These are phyloP conservation scores for Blastobasis adustella DNA, from an alignment of 2,888 invertebrate species.

Conservation along the genomic window DNA sequence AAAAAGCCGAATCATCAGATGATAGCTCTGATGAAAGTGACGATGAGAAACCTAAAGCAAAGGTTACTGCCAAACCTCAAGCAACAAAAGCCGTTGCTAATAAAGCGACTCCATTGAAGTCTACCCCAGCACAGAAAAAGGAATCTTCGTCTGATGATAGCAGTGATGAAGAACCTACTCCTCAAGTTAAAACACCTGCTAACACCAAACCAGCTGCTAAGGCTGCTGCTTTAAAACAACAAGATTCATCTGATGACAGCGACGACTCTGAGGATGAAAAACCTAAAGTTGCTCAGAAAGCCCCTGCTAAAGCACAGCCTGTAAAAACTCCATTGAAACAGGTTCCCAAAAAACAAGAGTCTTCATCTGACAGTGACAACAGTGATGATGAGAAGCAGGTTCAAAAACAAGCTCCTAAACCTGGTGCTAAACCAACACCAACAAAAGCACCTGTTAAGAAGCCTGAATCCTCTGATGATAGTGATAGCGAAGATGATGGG, in stretches of 20 bases:
- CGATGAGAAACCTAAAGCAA: conserved; percentile 1
- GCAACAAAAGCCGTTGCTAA: conserved; percentile 12
- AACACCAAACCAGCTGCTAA: conserved; percentile 19
- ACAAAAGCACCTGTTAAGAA: conserved; percentile 14
- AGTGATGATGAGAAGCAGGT: conserved; percentile 32
- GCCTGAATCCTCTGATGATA: conserved; percentile 40
- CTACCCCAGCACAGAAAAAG: conserved; percentile 24
- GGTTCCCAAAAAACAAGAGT: conserved; percentile 19
- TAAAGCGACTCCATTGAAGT: conserved; percentile 22
- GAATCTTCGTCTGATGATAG: conserved; percentile 28
- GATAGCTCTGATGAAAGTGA: conserved; percentile 18
- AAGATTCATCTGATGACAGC: conserved; percentile 40
- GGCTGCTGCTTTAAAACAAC: conserved; percentile 25
- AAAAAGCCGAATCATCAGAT: conserved; percentile 27
- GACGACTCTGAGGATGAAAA: conserved; percentile 35
- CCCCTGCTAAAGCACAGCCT: conserved; percentile 20
- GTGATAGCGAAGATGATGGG: conserved; percentile 45
- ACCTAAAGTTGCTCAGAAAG: conserved; percentile 18
- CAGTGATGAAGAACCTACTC: conserved; percentile 22
- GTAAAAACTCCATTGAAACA: too few relatives aligned
- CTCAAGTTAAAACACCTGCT: conserved; percentile 18
- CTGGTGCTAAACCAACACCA: conserved; percentile 3
- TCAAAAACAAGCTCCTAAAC: conserved; percentile 26
- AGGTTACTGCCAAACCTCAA: conserved; percentile 17
- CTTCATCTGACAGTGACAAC: conserved; percentile 26